Conservation (phyloP, 2,888 invertebrate species). For the Agrotis ipsilon region DNA sequence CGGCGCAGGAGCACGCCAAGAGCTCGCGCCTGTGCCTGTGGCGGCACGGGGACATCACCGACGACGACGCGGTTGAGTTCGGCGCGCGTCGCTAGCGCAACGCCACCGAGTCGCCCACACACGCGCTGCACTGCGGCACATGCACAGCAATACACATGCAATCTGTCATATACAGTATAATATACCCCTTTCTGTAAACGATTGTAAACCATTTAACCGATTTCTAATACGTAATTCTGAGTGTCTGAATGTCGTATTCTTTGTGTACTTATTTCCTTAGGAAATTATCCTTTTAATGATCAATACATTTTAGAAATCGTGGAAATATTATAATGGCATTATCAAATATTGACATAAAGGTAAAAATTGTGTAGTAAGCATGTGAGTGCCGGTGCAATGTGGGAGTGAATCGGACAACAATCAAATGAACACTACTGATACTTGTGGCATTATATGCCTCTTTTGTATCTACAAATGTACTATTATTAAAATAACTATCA, state of each 20-base stretch:
- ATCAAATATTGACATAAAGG: conserved; percentile 42
- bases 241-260: conserved; percentile 33
- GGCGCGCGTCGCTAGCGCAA: conserved; percentile 87
- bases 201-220: conserved; percentile 43
- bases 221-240: conserved; percentile 52
- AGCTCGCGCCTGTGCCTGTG: conserved; percentile 97
- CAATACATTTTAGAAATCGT: conserved; percentile 54
- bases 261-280: conserved; percentile 45
- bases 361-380: conserved; percentile 43
- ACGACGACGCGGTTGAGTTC: conserved; percentile 94
- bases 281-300: conserved; percentile 42
- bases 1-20: conserved; percentile 97
- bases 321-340: conserved; percentile 43
- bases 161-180: conserved; percentile 71
- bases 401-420: conserved; percentile 45
- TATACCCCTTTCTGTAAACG: conserved; percentile 76
- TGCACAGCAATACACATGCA: conserved; percentile 77
- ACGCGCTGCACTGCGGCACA: conserved; percentile 75
- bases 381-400: conserved; percentile 57
- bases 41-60: conserved; percentile 99
- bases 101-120: conserved; percentile 72
- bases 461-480: conserved; percentile 61
- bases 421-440: conserved; percentile 57
- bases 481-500: conserved; percentile 56
- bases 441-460: conserved; percentile 60